A percentile compares a stretch with the other conserved stretches of the same genome.
These are phyloP conservation scores for Steinernema khuongi DNA, from an alignment of 1,140 invertebrate species.

Conservation along the genomic window DNA sequence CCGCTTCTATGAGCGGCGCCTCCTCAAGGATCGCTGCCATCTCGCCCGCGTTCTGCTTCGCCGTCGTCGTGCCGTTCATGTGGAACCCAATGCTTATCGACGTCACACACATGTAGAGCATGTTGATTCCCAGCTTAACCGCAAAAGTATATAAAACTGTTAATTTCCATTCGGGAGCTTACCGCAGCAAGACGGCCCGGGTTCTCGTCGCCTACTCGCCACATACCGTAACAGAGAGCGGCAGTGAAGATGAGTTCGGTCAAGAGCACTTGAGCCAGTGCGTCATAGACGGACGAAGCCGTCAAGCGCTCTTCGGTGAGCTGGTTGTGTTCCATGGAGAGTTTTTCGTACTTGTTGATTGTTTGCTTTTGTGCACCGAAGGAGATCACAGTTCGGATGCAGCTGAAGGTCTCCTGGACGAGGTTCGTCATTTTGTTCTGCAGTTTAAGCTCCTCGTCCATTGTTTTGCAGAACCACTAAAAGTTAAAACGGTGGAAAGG, in stretches of 20 bases:
- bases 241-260: constrained; percentile 55
- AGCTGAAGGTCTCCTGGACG: constrained; percentile 53
- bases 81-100: constrained; percentile 57
- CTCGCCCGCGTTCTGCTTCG: constrained; percentile 44
- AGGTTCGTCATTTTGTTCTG: constrained; percentile 54
- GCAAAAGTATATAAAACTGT: constrained; percentile 22
- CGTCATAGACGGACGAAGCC: constrained; percentile 55
- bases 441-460: constrained; percentile 47
- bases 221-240: constrained; percentile 53
- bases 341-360: constrained; percentile 50
- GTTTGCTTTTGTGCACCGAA: constrained; percentile 54
- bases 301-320: constrained; percentile 50
- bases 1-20: constrained; percentile 42
- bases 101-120: constrained; percentile 56
- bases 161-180: not conserved
- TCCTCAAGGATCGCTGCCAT: constrained; percentile 44
- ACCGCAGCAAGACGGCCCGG: constrained; percentile 49
- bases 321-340: constrained; percentile 45
- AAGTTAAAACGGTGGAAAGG: no score
- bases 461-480: constrained; percentile 56
- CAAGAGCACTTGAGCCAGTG: constrained; percentile 53
- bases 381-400: constrained; percentile 54
- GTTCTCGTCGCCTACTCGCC: constrained; percentile 45
- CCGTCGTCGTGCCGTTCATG: constrained; percentile 49
- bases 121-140: constrained; percentile 51